phyloP scores from a whole-genome alignment of 2,797 vertebrate species.

The Bucorvus abyssinicus region DNA sequence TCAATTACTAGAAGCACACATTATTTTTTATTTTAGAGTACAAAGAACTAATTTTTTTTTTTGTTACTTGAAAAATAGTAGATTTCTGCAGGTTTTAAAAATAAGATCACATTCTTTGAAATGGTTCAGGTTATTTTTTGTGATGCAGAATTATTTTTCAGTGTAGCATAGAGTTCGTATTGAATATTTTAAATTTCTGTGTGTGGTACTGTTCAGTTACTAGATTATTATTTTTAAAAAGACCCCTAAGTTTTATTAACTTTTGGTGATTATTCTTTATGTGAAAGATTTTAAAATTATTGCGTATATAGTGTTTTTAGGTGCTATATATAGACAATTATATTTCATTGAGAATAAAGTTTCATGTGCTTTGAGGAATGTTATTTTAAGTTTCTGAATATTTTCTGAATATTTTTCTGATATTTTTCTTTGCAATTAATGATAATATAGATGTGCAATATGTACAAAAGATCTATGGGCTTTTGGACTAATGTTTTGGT shows the following conservation, averaged over 20 bases:
- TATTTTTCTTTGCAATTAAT: background rate
- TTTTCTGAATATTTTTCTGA: background rate
- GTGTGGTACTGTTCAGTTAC: background rate
- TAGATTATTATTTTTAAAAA: background rate
- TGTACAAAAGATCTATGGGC: background rate
- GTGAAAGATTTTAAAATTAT: background rate
- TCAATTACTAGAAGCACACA: background rate
- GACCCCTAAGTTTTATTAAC: background rate
- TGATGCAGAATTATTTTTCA: slow-evolving; percentile 6
- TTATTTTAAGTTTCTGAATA: background rate
- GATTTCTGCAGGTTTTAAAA: background rate
- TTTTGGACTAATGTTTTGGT: slow-evolving; percentile 7
- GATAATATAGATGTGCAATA: background rate
- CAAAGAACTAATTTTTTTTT: background rate
- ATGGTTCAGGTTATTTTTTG: background rate
- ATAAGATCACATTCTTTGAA: background rate
- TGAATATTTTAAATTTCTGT: background rate
- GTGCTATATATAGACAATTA: background rate
- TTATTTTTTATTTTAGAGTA: background rate
- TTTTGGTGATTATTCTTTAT: background rate
- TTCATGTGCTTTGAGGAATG: background rate
- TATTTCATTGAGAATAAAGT: background rate
- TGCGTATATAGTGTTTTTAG: background rate
- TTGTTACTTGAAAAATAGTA: background rate
- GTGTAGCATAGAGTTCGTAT: background rate